These are phyloP conservation scores for Brachypodius melanocephalos DNA, from an alignment of 2,113 vertebrate genomes.

Conservation along the genomic window DNA sequence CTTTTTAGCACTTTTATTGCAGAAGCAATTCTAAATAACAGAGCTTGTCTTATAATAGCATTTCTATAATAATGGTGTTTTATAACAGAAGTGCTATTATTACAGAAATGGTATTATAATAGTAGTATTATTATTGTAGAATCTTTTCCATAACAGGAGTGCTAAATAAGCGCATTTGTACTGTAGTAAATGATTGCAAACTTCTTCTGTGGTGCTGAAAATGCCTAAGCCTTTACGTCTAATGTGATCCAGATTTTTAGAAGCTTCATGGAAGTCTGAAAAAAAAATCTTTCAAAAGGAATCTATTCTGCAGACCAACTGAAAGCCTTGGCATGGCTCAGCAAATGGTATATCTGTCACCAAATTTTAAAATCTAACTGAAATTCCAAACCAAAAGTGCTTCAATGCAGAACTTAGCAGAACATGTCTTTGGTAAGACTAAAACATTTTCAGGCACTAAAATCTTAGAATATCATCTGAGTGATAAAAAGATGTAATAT, in stretches of 20 bases:
- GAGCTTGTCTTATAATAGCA: slow-evolving; percentile 80
- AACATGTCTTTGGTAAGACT: slow-evolving; percentile 1
- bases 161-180: slow-evolving; percentile 76
- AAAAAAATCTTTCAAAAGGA: background rate
- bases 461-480: slow-evolving; percentile 7
- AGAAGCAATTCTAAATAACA: slow-evolving; percentile 81
- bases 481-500: slow-evolving; percentile 66
- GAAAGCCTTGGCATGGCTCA: background rate
- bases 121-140: slow-evolving; percentile 79
- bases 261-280: background rate
- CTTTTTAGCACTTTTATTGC: slow-evolving; percentile 79
- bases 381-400: slow-evolving; percentile 14
- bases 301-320: background rate
- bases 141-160: slow-evolving; percentile 70
- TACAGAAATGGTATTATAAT: slow-evolving; percentile 82
- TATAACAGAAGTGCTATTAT: slow-evolving; percentile 84
- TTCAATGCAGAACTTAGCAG: background rate
- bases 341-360: background rate
- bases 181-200: slow-evolving; percentile 75
- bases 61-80: slow-evolving; percentile 84
- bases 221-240: slow-evolving; percentile 56
- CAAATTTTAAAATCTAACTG: slow-evolving; percentile 33
- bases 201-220: slow-evolving; percentile 68
- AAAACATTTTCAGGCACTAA: slow-evolving; percentile 51
- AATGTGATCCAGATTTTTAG: slow-evolving; percentile 43